phyloP scores from a whole-genome alignment of 2,888 invertebrate species.

The Drosophila quinaria region DNA sequence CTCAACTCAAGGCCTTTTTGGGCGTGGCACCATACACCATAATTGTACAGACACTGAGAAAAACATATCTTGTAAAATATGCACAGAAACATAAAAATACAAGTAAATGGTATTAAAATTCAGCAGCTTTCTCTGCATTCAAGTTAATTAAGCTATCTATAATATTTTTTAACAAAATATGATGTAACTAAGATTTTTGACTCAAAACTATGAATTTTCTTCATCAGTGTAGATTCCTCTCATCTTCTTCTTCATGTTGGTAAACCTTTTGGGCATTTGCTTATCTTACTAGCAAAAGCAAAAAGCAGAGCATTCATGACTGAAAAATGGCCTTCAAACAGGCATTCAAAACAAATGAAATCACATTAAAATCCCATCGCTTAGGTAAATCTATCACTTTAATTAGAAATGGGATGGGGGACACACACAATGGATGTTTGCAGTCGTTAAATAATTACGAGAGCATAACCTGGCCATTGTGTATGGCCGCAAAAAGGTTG shows the following conservation, averaged over 20 bases:
- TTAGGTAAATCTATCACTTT: constrained; percentile 71
- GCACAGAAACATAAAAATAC: no score
- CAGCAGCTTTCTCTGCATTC: no score
- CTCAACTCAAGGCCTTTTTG: not conserved
- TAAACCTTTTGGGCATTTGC: constrained; percentile 57
- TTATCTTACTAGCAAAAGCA: constrained; percentile 41
- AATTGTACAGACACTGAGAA: constrained; percentile 23
- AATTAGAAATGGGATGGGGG: constrained; percentile 56
- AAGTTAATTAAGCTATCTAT: no score
- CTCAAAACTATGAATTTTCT: not conserved
- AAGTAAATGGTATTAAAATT: no score
- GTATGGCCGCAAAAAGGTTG: constrained; percentile 51
- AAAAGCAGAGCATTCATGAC: constrained; percentile 25
- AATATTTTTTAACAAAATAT: no score
- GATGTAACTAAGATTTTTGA: no score
- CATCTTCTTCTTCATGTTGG: constrained; percentile 4
- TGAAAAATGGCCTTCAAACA: constrained; percentile 59
- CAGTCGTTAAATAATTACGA: constrained; percentile 63
- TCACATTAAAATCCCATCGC: constrained; percentile 42
- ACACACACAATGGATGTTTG: constrained; percentile 42
- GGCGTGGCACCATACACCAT: constrained; percentile 37
- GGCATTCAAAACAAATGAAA: constrained; percentile 62
- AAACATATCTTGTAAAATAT: no score
- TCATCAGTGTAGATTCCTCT: constrained; percentile 7
- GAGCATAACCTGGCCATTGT: constrained; percentile 54